Percentiles rank a stretch among this genome's conserved stretches.
Evolutionary conservation across 1,140 invertebrate genomes (phyloP).

Genomic region (Drosophila truncata): DNA sequence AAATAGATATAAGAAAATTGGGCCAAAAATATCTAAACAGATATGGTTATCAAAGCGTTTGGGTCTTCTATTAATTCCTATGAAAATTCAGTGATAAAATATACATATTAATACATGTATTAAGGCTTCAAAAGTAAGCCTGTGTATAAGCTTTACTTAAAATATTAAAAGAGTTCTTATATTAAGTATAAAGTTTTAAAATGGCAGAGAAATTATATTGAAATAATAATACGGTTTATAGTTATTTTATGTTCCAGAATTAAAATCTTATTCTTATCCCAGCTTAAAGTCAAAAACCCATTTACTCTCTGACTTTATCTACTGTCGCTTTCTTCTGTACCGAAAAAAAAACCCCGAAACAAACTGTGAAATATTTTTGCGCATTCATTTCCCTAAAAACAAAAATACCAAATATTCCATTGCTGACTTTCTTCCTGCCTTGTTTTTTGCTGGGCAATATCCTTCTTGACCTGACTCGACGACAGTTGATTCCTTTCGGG

Average conservation of each 20-base stretch:
- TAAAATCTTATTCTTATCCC: background rate
- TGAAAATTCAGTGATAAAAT: background rate
- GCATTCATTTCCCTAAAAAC: slow-evolving; percentile 18
- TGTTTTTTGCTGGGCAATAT: slow-evolving; percentile 13
- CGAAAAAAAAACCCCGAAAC: background rate
- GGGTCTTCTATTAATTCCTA: background rate
- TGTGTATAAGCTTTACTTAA: background rate
- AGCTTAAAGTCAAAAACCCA: background rate
- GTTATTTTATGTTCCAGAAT: too few species aligned
- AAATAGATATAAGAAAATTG: slow-evolving; percentile 38
- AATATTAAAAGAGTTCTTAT: too few species aligned
- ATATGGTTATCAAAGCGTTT: slow-evolving; percentile 23
- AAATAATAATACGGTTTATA: too few species aligned
- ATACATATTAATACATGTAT: background rate
- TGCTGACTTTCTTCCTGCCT: slow-evolving; percentile 1
- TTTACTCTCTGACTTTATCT: background rate
- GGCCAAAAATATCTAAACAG: slow-evolving; percentile 17
- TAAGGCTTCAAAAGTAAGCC: background rate
- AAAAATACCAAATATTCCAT: slow-evolving; percentile 28
- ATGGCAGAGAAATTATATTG: background rate
- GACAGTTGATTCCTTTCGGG: slow-evolving; percentile 31
- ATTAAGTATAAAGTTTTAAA: background rate
- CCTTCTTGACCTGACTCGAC: slow-evolving; percentile 52
- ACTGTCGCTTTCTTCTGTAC: slow-evolving; percentile 8
- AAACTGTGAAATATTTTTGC: slow-evolving; percentile 44